Evolutionary conservation across 2,797 vertebrate species (phyloP).

Genomic region (Limosa lapponica): DNA sequence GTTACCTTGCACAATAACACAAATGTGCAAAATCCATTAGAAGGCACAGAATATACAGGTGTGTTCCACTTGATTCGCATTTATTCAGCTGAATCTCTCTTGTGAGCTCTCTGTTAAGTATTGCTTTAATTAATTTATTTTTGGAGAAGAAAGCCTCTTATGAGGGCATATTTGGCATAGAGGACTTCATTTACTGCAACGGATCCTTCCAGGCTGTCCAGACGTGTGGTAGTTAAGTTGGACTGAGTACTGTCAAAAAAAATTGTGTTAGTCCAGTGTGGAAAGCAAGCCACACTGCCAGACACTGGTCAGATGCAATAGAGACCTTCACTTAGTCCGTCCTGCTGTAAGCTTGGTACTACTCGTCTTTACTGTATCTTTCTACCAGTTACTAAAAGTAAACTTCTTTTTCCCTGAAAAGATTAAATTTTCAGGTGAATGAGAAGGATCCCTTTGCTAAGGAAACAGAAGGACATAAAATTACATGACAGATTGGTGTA

Average conservation of each 20-base stretch:
- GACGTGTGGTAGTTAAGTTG: background rate
- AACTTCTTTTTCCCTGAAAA: background rate
- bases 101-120: background rate
- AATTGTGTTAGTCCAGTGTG: background rate
- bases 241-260: background rate
- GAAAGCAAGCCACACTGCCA: background rate
- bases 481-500: background rate
- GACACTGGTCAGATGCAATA: background rate
- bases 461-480: background rate
- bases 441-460: background rate
- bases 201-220: background rate
- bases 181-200: background rate
- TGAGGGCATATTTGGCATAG: background rate
- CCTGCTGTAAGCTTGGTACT: background rate
- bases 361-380: background rate
- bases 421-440: background rate
- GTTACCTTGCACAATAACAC: background rate
- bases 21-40: constrained; percentile 23
- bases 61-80: background rate
- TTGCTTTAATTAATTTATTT: background rate
- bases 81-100: background rate
- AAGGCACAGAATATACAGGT: constrained; percentile 36
- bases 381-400: background rate
- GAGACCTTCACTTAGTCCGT: background rate
- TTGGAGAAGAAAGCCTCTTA: background rate